Evolutionary conservation across 2,113 vertebrate species (phyloP), one percentile per base, ranked within the genome.

Genomic region (Myrmophylax atrothorax): DNA sequence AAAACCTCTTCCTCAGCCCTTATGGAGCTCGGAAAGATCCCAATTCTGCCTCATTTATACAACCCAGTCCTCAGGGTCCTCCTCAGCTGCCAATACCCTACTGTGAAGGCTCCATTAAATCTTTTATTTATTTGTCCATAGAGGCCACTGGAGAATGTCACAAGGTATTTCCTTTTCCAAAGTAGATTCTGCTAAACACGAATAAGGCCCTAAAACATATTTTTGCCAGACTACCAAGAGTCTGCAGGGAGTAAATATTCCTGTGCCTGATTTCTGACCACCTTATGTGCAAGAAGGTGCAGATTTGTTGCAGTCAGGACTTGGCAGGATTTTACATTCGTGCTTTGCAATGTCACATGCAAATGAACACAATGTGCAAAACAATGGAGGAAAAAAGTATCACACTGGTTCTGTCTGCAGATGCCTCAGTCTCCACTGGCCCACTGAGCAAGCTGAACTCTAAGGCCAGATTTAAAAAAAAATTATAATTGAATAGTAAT

Each of bases 111-210:
- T 96, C 90, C 88, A 90, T 68, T 88, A 93, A 90, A 94, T 52
- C 85, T 94, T 92, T 78, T 89, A 84, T 96, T 96, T 95, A 94
- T 96, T 94, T 93, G 73, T 81, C 90, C 83, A 52, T 2, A 44
- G 79, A 88, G 88, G 60, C 90, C 80, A 77, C 88, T 68, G 83
- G 81, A 80, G 88, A 95, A 93, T 84, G 85, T 90, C 93, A 84
- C 90, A 93, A 93, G 87, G 87, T 94, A 96, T 85, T 93, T 95
- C 78, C 89, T 84, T 72, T 89, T 87, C 81, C 81, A 93, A 89
- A 94, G 79, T 12, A 69, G 73, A 66, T 66, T 68, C 72, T 87
- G 53, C 69, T 74, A 64, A 92, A 75, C 60, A 68, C 18, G 49
- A 94, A 60, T 28, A 40, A 84, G 62, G 77, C 69, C 53, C 14